Evolutionary conservation across 1,140 invertebrate genomes (phyloP).

Genomic region (Chlorops oryzae): DNA sequence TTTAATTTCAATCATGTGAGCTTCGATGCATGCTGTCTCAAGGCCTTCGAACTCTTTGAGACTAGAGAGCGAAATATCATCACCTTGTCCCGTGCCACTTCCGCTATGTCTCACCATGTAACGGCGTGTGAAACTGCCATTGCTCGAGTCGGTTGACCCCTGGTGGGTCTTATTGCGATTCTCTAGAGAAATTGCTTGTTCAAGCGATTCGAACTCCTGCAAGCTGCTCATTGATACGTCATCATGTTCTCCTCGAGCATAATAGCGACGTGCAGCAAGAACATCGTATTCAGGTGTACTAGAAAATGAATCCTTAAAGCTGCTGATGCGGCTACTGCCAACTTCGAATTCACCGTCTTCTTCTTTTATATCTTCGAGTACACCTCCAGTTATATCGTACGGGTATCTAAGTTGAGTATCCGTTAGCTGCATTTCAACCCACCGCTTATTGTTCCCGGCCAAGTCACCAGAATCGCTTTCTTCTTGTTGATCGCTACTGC

Average conservation of each 20-base stretch:
- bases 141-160: conserved; percentile 68
- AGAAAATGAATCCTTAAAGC: conserved; percentile 69
- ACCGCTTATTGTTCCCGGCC: conserved; percentile 73
- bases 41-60: conserved; percentile 91
- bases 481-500: conserved; percentile 42
- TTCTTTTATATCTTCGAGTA: conserved; percentile 87
- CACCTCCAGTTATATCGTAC: conserved; percentile 67
- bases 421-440: conserved; percentile 82
- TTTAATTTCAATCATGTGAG: conserved; percentile 71
- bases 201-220: conserved; percentile 89
- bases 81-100: conserved; percentile 59
- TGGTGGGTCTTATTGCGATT: conserved; percentile 59
- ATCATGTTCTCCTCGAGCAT: conserved; percentile 80
- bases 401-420: conserved; percentile 59
- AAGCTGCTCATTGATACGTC: conserved; percentile 85
- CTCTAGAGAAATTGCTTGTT: conserved; percentile 68
- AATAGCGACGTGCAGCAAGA: conserved; percentile 69
- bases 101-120: conserved; percentile 56
- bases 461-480: conserved; percentile 54
- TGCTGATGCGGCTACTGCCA: conserved; percentile 68
- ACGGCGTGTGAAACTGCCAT: conserved; percentile 66
- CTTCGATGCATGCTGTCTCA: conserved; percentile 80
- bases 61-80: conserved; percentile 86
- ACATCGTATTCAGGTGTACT: conserved; percentile 80
- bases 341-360: conserved; percentile 82